phyloP scores from a whole-genome alignment of 53 echinoderm and acorn worm genomes.

The Zoroaster sp. region DNA sequence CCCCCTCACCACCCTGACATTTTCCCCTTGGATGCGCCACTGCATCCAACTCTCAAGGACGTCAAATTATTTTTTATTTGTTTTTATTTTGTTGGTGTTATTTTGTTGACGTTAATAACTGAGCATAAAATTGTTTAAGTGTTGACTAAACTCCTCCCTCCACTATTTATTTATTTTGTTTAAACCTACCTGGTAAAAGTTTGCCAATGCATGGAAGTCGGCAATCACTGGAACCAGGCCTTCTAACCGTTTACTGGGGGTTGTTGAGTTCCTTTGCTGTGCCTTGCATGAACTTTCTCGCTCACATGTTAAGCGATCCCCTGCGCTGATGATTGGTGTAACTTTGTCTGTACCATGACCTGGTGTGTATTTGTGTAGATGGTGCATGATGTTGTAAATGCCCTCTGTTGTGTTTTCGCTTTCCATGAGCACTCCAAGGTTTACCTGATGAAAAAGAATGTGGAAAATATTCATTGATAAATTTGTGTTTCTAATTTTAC shows the following conservation, averaged over 20 bases:
- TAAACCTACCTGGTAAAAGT: constrained; percentile 69
- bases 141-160: too few species aligned
- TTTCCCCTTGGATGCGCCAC: too few species aligned
- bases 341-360: constrained; percentile 44
- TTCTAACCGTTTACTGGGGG: constrained; percentile 61
- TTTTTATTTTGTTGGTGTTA: too few species aligned
- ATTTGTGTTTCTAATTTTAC: too few species aligned
- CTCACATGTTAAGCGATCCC: constrained; percentile 73
- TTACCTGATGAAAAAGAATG: constrained; percentile 54
- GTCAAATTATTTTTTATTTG: too few species aligned
- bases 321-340: constrained; percentile 53
- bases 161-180: too few species aligned
- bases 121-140: too few species aligned
- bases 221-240: constrained; percentile 73
- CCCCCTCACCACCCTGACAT: too few species aligned
- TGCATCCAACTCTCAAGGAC: too few species aligned
- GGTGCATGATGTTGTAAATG: constrained; percentile 61
- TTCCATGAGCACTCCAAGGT: constrained; percentile 80
- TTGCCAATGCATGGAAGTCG: constrained; percentile 78
- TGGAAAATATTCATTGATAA: too few species aligned
- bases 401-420: constrained; percentile 69
- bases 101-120: too few species aligned
- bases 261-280: constrained; percentile 60
- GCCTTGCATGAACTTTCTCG: constrained; percentile 50
- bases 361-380: constrained; percentile 69